phyloP scores from a whole-genome alignment of 2,888 invertebrate genomes.

The Synanthedon formicaeformis region DNA sequence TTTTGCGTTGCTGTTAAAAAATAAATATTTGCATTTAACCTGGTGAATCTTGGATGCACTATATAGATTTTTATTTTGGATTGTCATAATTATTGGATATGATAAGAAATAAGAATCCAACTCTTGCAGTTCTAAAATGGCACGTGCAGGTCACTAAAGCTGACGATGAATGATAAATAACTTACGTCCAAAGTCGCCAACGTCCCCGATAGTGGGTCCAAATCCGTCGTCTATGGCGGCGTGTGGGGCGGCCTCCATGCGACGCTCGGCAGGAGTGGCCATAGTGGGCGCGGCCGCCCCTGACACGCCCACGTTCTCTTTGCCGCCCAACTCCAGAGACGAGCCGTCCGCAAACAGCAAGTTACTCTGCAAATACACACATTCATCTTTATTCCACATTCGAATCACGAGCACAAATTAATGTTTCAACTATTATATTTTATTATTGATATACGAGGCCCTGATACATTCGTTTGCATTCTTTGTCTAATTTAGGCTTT shows the following conservation, averaged over 20 bases:
- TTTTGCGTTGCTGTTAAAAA: too few relatives aligned
- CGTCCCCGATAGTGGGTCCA: slow-evolving; percentile 83
- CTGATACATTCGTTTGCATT: too few relatives aligned
- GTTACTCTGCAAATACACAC: slow-evolving; percentile 70
- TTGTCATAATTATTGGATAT: too few relatives aligned
- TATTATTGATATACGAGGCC: too few relatives aligned
- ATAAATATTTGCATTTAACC: too few relatives aligned
- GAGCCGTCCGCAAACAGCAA: slow-evolving; percentile 81
- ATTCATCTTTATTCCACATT: neutral
- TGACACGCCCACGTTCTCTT: slow-evolving; percentile 50
- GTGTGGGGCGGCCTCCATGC: slow-evolving; percentile 77
- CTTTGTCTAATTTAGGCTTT: neutral
- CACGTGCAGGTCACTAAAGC: too few relatives aligned
- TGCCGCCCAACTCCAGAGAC: slow-evolving; percentile 65
- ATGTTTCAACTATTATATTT: too few relatives aligned
- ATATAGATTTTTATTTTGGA: too few relatives aligned
- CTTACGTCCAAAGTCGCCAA: slow-evolving; percentile 86
- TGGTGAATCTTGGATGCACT: too few relatives aligned
- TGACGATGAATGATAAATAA: slow-evolving; percentile 6
- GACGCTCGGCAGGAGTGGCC: slow-evolving; percentile 44
- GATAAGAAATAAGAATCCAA: too few relatives aligned
- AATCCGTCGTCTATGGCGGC: slow-evolving; percentile 87
- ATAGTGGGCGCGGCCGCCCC: slow-evolving; percentile 66
- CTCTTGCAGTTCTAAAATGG: too few relatives aligned
- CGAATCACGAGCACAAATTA: neutral